Base-by-base conservation (phyloP, 1,140 invertebrate genomes). In the Cherax destructor region DNA sequence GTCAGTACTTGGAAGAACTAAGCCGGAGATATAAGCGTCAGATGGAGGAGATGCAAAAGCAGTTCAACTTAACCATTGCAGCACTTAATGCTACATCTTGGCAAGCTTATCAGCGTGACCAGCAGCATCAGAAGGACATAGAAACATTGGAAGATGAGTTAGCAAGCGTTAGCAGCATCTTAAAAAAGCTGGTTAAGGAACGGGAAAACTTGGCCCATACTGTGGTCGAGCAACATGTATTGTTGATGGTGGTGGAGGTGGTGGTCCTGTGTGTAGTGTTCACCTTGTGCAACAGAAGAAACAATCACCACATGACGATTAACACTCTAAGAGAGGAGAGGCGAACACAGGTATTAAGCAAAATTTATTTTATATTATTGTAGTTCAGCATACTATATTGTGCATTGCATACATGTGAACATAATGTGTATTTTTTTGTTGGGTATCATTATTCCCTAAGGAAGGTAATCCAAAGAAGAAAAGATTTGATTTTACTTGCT, bases 11-110 rank as follows among this genome's bases (percentile, higher is more conserved):
- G 79, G 98, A 99, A 94, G 98, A 99, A 94, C 94, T 99, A 78
- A 99, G 98, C 94, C 96, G 97, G 65, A 96, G 98, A 74, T 99
- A 99, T 94, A 99, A 99, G 93, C 98, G 98, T 92, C 98, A 99
- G 95, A 98, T 98, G 56, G 98, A 99, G 94, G 98, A 99, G 94
- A 97, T 98, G 96, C 97, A 98, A 94, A 96, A 96, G 88, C 96
- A 97, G 5, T 96, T 99, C 87, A 97, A 98, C 93, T 97, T 97
- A 92, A 98, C 97, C 0, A 95, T 98, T 74, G 94, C 95, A 3
- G 96, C 96, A 30, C 95, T 98, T 94, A 96, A 96, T 76, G 97
- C 98, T 92, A 96, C 97, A 93, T 92, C 85, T 50, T 78, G 80
- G 24, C 90, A 88, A 47, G 91, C 88, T 3, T 92, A 86, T 59